A percentile compares a stretch with the other conserved stretches of the same genome.
Conservation (phyloP, 2,888 invertebrate species). For the Andrena hattorfiana region DNA sequence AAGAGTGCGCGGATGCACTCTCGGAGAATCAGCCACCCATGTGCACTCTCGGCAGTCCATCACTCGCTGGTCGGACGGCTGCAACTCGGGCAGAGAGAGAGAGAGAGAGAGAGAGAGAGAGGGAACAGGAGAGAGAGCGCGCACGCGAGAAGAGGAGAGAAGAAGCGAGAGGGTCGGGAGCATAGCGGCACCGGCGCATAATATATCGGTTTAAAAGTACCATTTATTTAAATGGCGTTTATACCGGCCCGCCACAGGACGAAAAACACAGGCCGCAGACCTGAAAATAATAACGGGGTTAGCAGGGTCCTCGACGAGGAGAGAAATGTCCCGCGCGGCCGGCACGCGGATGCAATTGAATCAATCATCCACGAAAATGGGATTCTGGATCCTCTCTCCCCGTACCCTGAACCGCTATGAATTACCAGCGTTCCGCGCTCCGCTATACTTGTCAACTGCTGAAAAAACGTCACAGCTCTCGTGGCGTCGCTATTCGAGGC, state of each 20-base stretch:
- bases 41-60: slow-evolving; percentile 81
- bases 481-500: not conserved
- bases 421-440: slow-evolving; percentile 55
- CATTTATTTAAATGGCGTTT: slow-evolving; percentile 83
- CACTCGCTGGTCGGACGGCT: slow-evolving; percentile 76
- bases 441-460: slow-evolving; percentile 52
- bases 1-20: slow-evolving; percentile 73
- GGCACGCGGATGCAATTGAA: slow-evolving; percentile 75
- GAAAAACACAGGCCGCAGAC: slow-evolving; percentile 77
- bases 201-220: slow-evolving; percentile 84
- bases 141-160: slow-evolving; percentile 53
- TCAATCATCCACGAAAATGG: slow-evolving; percentile 72
- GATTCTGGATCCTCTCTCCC: slow-evolving; percentile 52
- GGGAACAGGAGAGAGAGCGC: slow-evolving; percentile 7
- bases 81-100: slow-evolving; percentile 25
- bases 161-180: slow-evolving; percentile 41
- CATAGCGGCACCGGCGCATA: slow-evolving; percentile 71
- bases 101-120: not conserved
- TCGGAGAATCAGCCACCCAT: slow-evolving; percentile 78
- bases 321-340: slow-evolving; percentile 62
- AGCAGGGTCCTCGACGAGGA: slow-evolving; percentile 75
- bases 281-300: slow-evolving; percentile 83
- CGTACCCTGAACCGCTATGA: slow-evolving; percentile 59
- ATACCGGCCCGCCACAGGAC: slow-evolving; percentile 77
- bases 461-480: slow-evolving; percentile 32